Base-by-base conservation (phyloP, 53 echinoderm and acorn worm species). In the Patiria pectinifera region DNA sequence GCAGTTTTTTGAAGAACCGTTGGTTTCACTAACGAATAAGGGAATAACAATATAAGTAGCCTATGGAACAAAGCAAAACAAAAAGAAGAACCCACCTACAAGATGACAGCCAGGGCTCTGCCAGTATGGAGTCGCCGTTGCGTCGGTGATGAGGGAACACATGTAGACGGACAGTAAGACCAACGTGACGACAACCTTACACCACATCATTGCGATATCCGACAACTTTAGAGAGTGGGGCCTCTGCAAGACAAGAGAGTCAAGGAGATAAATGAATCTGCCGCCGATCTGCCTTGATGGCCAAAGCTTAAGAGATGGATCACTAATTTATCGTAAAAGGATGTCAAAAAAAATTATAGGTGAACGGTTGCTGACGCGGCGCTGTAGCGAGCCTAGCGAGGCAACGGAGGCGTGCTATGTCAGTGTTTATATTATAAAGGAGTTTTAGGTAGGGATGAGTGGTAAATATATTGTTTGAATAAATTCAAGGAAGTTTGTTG, bases 41-140 rank as follows among this genome's bases (percentile, higher is more conserved):
- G 66, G 14, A 18, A 66, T 3, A 3, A 3, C 66, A 66, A 18
- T 60, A 12, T 8, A 60, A 66, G 6, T 8, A 15, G 66, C 2
- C 6, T 59, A 15, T 66, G 3, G 10, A 66, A 18, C 66, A 3
- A 66, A 14, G 15, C 3, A 16, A n/a, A 74, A 23, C 8, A 74
- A 23, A 74, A 9, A 10, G 21, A 74, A 6, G 4, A 14, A 93
- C 97, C 93, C 85, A 97, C 97, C 97, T 26, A 96, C 95, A 60
- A 95, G 93, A 92, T 97, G 94, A 89, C 97, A 97, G 25, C 97
- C 97, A 4, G 91, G 87, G 45, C 87, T 91, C 69, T 91, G 69
- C 97, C 97, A 94, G 76, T 69, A 80, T 0, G 53, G 53, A 2
- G 0, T 2, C 8, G 53, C 8, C 53, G 9, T 86, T 47, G 76